Conservation (phyloP, 2,888 invertebrate species). For the Hermaeophaga mercurialis region DNA sequence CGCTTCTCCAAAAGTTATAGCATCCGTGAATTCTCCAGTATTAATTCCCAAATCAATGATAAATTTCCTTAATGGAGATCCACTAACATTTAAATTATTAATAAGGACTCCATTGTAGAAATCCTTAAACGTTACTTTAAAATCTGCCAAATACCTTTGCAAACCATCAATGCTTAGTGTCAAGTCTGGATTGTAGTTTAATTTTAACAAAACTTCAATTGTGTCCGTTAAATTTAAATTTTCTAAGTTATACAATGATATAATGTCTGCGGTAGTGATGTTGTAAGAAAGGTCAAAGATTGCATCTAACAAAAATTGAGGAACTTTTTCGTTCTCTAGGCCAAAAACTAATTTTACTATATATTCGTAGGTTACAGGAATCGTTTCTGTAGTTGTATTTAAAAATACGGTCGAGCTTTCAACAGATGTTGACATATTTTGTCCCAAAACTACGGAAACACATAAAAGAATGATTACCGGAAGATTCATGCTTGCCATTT, state of each 20-base stretch:
- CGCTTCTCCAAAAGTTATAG: conserved; percentile 22
- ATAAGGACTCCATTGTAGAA: conserved; percentile 22
- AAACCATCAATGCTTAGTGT: conserved; percentile 21
- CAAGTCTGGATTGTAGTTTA: conserved; percentile 16
- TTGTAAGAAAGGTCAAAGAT: conserved; percentile 23
- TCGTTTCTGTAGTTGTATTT: background rate
- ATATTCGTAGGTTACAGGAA: conserved; percentile 26
- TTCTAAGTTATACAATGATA: conserved; percentile 19
- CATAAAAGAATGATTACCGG: background rate
- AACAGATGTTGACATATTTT: background rate
- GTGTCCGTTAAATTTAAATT: conserved; percentile 14
- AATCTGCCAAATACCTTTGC: conserved; percentile 8
- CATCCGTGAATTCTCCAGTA: conserved; percentile 19
- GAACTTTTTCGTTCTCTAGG: conserved; percentile 27
- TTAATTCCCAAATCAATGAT: conserved; percentile 16
- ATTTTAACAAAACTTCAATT: conserved; percentile 11
- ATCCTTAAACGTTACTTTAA: conserved; percentile 17
- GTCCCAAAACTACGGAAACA: background rate
- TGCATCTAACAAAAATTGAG: conserved; percentile 23
- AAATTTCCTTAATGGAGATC: conserved; percentile 22
- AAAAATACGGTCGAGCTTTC: background rate
- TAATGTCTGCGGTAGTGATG: conserved; percentile 24
- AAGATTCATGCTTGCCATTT: background rate
- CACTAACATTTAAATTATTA: conserved; percentile 12
- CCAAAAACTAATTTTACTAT: conserved; percentile 29